Conservation (phyloP, 2,113 vertebrate genomes). For the Bubo scandiacus region DNA sequence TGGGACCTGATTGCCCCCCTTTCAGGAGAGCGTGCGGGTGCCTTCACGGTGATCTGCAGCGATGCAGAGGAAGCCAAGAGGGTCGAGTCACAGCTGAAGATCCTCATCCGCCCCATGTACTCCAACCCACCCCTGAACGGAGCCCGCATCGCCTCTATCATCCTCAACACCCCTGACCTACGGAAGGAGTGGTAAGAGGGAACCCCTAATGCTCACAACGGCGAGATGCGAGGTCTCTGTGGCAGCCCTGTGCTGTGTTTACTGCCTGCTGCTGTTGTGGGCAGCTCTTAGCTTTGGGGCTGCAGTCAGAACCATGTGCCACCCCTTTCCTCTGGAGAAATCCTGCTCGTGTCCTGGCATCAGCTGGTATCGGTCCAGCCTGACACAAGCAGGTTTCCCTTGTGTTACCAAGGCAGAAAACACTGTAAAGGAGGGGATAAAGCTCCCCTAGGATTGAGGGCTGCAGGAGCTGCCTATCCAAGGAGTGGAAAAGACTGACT, state of each 20-base stretch:
- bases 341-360: not conserved
- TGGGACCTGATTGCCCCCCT: not conserved
- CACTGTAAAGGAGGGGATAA: not conserved
- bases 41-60: slow-evolving; percentile 90
- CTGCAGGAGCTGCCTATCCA: not conserved
- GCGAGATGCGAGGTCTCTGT: not conserved
- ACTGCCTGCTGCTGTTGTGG: not conserved
- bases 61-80: slow-evolving; percentile 91
- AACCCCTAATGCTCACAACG: rapidly evolving
- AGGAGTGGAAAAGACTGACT: not conserved
- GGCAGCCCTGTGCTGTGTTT: not conserved
- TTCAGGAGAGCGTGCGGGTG: slow-evolving; percentile 93
- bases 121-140: slow-evolving; percentile 96
- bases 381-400: not conserved
- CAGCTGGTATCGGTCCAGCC: not conserved
- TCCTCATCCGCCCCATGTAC: slow-evolving; percentile 96
- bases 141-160: slow-evolving; percentile 89
- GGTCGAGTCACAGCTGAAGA: slow-evolving; percentile 96
- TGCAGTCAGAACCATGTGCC: not conserved
- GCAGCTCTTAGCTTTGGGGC: not conserved
- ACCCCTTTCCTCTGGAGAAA: not conserved
- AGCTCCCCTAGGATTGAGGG: not conserved
- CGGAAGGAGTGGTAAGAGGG: slow-evolving; percentile 85
- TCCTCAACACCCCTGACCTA: slow-evolving; percentile 90
- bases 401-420: not conserved